Evolutionary conservation across 1,140 invertebrate genomes (phyloP).

Genomic region (Cryptotermes secundus): DNA sequence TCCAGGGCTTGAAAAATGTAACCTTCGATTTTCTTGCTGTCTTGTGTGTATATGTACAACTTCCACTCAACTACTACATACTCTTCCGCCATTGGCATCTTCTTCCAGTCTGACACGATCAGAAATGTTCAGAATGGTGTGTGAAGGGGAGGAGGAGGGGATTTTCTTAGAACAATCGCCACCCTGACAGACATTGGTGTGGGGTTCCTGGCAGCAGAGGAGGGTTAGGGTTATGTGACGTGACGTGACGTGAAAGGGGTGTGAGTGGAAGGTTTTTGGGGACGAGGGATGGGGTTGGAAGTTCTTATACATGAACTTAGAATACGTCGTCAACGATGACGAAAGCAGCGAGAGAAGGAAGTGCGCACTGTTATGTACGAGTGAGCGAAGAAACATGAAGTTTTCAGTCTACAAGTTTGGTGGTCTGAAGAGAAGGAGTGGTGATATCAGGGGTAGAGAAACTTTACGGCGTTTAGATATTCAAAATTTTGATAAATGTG

Average conservation of each 20-base stretch:
- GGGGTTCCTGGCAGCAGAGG: not conserved
- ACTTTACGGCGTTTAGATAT: not conserved
- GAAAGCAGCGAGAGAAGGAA: not conserved
- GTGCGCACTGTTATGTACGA: not conserved
- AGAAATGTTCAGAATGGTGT: slow-evolving; percentile 12
- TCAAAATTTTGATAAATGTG: too few relatives aligned
- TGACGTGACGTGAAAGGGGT: slow-evolving; percentile 1
- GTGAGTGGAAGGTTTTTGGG: not conserved
- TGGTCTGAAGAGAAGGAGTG: not conserved
- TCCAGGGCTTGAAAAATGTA: not conserved
- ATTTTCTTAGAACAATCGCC: slow-evolving; percentile 16
- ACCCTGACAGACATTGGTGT: not conserved
- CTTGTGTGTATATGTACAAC: not conserved
- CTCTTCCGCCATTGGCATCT: not conserved
- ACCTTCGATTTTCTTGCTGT: not conserved
- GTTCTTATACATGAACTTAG: slow-evolving; percentile 16
- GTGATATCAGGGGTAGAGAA: not conserved
- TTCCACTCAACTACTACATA: slow-evolving; percentile 1
- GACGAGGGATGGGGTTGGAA: not conserved
- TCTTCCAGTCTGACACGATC: slow-evolving; percentile 3
- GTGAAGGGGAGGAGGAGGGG: not conserved
- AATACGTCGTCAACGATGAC: not conserved
- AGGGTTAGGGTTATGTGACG: slow-evolving; percentile 14
- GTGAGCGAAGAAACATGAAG: slow-evolving; percentile 1
- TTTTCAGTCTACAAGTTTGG: slow-evolving; percentile 7